Percentiles rank a stretch among this genome's conserved stretches.
phyloP scores from a whole-genome alignment of 1,140 invertebrate species.

The Atta colombica region DNA sequence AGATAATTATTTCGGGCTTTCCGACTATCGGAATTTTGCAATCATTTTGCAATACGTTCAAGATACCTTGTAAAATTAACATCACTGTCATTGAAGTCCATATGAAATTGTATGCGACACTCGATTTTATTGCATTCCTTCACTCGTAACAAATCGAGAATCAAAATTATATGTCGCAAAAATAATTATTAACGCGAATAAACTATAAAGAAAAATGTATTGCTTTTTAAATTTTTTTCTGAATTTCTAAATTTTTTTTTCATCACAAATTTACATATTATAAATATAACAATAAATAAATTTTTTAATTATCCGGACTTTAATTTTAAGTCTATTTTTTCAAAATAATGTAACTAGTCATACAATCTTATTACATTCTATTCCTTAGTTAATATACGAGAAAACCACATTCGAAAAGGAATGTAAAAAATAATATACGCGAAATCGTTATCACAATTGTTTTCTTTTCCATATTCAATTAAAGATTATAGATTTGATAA shows the following conservation, averaged over 20 bases:
- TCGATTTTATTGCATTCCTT: not conserved
- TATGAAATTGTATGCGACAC: not conserved
- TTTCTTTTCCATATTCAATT: not conserved
- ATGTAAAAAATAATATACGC: not conserved
- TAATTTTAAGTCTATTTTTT: not conserved
- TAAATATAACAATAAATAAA: not conserved
- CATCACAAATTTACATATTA: not conserved
- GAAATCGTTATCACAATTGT: not conserved
- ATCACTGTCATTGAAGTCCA: constrained; percentile 14
- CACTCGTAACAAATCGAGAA: not conserved
- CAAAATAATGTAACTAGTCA: not conserved
- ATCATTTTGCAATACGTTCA: not conserved
- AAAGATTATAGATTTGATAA: not conserved
- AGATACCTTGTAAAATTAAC: constrained; percentile 29
- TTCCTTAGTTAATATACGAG: not conserved
- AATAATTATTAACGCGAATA: not conserved
- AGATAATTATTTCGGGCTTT: constrained; percentile 52
- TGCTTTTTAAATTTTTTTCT: not conserved
- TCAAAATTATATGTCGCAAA: not conserved
- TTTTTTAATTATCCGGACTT: not conserved
- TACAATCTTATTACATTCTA: not conserved
- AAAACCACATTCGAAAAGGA: not conserved
- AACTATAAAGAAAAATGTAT: not conserved
- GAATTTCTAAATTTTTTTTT: too few relatives aligned
- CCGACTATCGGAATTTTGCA: constrained; percentile 29